Evolutionary conservation across 2,888 invertebrate species (phyloP).

Genomic region (Chelonus formosanus): DNA sequence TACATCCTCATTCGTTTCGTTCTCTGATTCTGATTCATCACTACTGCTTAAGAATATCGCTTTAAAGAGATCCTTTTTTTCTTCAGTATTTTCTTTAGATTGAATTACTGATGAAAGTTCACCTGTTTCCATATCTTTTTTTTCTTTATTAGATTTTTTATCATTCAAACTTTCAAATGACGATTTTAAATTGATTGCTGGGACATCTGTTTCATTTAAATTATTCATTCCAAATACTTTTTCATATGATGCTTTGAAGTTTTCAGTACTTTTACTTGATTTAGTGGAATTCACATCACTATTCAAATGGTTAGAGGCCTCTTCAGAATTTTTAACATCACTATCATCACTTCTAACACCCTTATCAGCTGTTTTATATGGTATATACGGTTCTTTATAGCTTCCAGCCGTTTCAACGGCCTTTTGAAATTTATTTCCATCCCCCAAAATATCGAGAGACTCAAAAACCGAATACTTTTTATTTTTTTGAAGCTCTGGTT

Average conservation of each 20-base stretch:
- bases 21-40: constrained; percentile 71
- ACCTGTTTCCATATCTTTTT: constrained; percentile 8
- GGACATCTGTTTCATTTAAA: background rate
- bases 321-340: constrained; percentile 1
- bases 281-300: constrained; percentile 27
- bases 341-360: background rate
- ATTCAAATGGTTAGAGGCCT: constrained; percentile 31
- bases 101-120: constrained; percentile 2
- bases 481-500: constrained; percentile 68
- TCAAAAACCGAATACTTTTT: constrained; percentile 81
- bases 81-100: constrained; percentile 57
- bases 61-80: constrained; percentile 84
- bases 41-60: constrained; percentile 88
- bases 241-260: constrained; percentile 53
- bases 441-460: constrained; percentile 70
- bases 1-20: constrained; percentile 54
- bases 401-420: constrained; percentile 42
- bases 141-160: constrained; percentile 10
- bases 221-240: constrained; percentile 51
- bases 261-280: constrained; percentile 46
- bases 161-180: constrained; percentile 8
- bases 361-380: constrained; percentile 11
- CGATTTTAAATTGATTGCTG: constrained; percentile 4
- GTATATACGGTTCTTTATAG: constrained; percentile 28
- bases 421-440: constrained; percentile 47